Evolutionary conservation across 2,113 vertebrate species (phyloP).

Genomic region (Scalopus aquaticus): DNA sequence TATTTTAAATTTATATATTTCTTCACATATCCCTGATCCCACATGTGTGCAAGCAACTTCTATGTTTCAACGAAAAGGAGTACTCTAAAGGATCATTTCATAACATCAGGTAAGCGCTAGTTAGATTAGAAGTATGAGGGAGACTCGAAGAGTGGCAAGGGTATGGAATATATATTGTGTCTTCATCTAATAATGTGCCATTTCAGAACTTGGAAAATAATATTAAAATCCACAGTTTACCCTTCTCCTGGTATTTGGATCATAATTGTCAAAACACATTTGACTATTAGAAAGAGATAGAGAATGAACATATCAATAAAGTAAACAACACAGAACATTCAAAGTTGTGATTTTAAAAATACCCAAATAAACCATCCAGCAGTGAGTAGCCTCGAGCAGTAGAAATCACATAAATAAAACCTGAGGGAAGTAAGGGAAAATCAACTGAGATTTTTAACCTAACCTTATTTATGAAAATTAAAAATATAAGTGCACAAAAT

Average conservation of each 20-base stretch:
- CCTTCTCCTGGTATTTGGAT: background rate
- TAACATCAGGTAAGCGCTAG: background rate
- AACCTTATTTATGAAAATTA: background rate
- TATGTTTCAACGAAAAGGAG: background rate
- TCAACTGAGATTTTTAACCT: background rate
- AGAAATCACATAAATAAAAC: background rate
- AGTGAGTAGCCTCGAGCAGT: background rate
- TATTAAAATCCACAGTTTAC: background rate
- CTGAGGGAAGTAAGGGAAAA: background rate
- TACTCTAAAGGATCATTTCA: background rate
- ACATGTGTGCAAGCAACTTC: background rate
- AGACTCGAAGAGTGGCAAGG: background rate
- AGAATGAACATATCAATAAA: background rate
- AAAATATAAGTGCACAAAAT: background rate
- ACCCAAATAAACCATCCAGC: background rate
- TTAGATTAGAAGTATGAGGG: background rate
- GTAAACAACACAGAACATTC: background rate
- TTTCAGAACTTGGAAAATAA: background rate
- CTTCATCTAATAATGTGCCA: background rate
- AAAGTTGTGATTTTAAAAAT: background rate
- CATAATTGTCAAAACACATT: background rate
- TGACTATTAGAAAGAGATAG: background rate
- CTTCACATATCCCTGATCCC: background rate
- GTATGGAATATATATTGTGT: background rate
- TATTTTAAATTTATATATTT: constrained; percentile 1